Evolutionary conservation across 2,113 vertebrate genomes (phyloP).

Genomic region (Aptenodytes patagonicus): DNA sequence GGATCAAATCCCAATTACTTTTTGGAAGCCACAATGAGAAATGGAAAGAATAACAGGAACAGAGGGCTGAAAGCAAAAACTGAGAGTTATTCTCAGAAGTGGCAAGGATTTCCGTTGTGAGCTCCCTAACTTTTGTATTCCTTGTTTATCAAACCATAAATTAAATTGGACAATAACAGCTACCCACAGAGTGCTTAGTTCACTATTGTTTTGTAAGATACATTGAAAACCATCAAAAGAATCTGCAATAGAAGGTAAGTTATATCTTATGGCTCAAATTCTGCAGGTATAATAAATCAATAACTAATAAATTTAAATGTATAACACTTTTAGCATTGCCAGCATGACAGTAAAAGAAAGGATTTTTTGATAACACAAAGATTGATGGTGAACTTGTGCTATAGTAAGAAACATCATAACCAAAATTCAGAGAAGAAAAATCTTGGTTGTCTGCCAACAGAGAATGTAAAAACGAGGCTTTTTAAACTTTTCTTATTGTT

Average conservation of each 20-base stretch:
- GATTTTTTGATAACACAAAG: background rate
- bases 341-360: background rate
- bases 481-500: background rate
- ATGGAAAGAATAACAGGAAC: background rate
- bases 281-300: background rate
- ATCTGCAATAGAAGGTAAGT: background rate
- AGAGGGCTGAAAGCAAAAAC: background rate
- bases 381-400: background rate
- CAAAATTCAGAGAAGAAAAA: background rate
- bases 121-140: background rate
- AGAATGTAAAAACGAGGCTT: background rate
- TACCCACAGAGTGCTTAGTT: background rate
- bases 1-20: background rate
- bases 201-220: background rate
- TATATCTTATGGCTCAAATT: background rate
- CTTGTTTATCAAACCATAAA: background rate
- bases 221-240: background rate
- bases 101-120: background rate
- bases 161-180: background rate
- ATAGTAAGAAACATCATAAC: background rate
- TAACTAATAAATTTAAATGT: background rate
- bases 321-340: background rate
- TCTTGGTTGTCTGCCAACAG: background rate
- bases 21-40: background rate
- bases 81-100: background rate